Evolutionary conservation across 2,888 invertebrate species (phyloP), one percentile per base, ranked within the genome.

Genomic region (Dione juno): DNA sequence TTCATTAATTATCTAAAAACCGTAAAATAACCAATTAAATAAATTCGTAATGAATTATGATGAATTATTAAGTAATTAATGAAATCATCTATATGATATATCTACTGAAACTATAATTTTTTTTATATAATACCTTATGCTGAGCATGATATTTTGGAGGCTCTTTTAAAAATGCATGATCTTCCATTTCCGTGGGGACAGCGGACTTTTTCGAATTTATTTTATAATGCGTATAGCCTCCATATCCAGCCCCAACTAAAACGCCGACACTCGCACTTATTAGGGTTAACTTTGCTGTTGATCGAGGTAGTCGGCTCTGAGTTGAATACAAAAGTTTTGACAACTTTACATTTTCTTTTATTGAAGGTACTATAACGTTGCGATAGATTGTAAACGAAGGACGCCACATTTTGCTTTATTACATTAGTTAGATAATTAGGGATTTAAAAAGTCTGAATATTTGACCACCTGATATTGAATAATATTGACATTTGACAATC

Each of bases 251-350:
- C 2, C 95, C 95, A 5, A 94, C 80, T 2, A 94, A 84, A 7
- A 94, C 90, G 57, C 95, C 95, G 66, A 95, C 86, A 79, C 92
- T 92, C 1, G 94, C 94, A 73, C 95, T 95, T 1, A 95, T 84
- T 41, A 95, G 75, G 35, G 94, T 94, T 75, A 95, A 79, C 78
- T 94, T 95, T 0, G 86, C 82, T 11, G 89, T 86, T 7, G 92
- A 92, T 75, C 81, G 87, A 66, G 90, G 85, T 14, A 84, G 74
- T 78, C 88, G 88, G 82, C 83, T 84, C 80, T 84, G 89, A 1
- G 88, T 87, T 3, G 91, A 87, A 77, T 90, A 89, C 58, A 83
- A 80, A 69, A 85, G 68, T 79, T 84, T 88, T 5, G 84, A 77
- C 45, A 86, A 67, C 67, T 78, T 79, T 35, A 80, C 75, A 77